phyloP scores from a whole-genome alignment of 2,888 invertebrate species.

The Cataglyphis livida region DNA sequence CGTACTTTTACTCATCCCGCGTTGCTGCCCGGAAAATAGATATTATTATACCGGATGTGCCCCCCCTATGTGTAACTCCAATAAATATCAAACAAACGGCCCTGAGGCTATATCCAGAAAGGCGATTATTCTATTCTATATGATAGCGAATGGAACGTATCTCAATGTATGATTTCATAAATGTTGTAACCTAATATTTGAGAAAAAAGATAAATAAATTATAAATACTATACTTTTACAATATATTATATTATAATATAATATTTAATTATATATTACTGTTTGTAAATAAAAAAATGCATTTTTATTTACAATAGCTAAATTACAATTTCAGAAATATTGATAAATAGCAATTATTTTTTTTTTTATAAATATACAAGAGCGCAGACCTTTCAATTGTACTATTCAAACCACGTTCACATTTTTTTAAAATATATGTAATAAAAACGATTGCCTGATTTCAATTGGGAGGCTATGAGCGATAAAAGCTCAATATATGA shows the following conservation, averaged over 20 bases:
- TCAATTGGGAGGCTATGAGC: constrained; percentile 29
- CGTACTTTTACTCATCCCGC: constrained; percentile 76
- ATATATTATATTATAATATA: neutral
- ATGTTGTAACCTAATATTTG: neutral
- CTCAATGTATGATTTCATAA: neutral
- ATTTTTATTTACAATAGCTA: neutral
- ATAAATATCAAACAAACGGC: constrained; percentile 77
- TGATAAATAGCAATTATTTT: neutral
- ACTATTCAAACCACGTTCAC: constrained; percentile 23
- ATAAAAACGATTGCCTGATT: constrained; percentile 32
- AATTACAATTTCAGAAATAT: neutral
- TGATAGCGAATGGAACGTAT: constrained; percentile 52
- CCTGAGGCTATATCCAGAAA: constrained; percentile 58
- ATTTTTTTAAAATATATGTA: constrained; percentile 30
- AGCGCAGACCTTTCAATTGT: neutral
- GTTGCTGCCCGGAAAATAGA: constrained; percentile 78
- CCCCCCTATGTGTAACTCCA: constrained; percentile 73
- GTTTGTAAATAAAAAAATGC: neutral
- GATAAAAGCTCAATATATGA: constrained; percentile 55
- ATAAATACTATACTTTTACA: neutral
- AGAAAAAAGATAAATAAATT: constrained; percentile 1
- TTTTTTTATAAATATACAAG: neutral
- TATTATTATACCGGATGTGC: constrained; percentile 79
- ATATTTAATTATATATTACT: neutral
- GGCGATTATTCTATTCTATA: constrained; percentile 68